Conservation (phyloP, 2,888 invertebrate genomes). For the Acrobasis repandana region DNA sequence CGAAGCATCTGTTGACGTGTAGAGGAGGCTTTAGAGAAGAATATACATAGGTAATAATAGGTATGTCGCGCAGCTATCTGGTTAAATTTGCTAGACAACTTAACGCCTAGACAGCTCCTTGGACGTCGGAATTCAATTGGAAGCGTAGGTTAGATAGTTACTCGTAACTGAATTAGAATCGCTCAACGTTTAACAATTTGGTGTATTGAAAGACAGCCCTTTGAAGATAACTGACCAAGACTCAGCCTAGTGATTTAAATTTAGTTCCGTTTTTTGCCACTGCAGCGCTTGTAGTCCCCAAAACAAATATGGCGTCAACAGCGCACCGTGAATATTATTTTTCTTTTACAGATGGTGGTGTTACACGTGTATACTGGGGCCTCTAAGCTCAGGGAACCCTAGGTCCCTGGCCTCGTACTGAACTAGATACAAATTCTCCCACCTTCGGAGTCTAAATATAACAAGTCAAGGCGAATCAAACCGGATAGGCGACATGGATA, state of each 20-base stretch:
- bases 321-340: too few species aligned
- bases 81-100: background rate
- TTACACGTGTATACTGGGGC: too few species aligned
- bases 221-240: background rate
- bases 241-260: background rate
- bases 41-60: too few species aligned
- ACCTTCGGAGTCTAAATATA: too few species aligned
- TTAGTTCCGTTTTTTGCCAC: background rate
- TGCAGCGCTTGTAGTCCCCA: slow-evolving; percentile 1
- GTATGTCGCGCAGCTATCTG: background rate
- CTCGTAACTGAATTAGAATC: background rate
- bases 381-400: too few species aligned
- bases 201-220: background rate
- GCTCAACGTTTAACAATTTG: background rate
- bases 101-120: background rate
- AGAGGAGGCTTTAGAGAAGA: too few species aligned
- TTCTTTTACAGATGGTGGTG: too few species aligned
- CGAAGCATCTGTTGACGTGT: too few species aligned
- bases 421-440: too few species aligned
- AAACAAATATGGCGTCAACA: slow-evolving; percentile 4
- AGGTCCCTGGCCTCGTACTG: too few species aligned
- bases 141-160: background rate
- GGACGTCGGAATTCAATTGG: background rate
- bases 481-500: too few species aligned
- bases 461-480: too few species aligned